phyloP scores from a whole-genome alignment of 2,888 invertebrate genomes.

The Strigamia crassipes region DNA sequence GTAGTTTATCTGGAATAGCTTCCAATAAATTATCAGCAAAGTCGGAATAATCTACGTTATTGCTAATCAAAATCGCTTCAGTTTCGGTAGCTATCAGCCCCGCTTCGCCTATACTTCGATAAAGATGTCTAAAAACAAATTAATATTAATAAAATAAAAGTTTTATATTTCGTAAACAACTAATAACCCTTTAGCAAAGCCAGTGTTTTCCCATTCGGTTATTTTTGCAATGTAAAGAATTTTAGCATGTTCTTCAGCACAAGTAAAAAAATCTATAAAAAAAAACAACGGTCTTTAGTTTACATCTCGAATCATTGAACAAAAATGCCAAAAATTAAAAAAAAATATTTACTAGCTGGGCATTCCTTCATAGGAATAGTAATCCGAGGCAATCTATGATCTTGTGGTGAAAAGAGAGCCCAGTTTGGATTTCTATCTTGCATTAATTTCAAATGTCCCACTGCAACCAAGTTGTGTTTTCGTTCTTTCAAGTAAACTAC shows the following conservation, averaged over 20 bases:
- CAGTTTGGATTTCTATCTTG: slow-evolving; percentile 66
- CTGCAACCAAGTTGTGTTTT: slow-evolving; percentile 72
- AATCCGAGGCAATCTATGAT: slow-evolving; percentile 76
- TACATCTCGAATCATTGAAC: not conserved
- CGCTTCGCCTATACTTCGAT: slow-evolving; percentile 72
- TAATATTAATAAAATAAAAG: not conserved
- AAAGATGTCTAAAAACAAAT: slow-evolving; percentile 62
- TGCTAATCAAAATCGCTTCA: slow-evolving; percentile 77
- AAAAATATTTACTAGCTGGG: slow-evolving; percentile 60
- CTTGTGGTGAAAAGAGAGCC: slow-evolving; percentile 78
- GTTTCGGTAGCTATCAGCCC: slow-evolving; percentile 80
- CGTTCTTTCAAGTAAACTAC: slow-evolving; percentile 77
- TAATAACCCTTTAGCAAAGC: slow-evolving; percentile 67
- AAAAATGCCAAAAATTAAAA: too few species aligned
- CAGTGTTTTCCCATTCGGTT: slow-evolving; percentile 70
- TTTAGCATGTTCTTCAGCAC: slow-evolving; percentile 60
- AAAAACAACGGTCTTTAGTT: not conserved
- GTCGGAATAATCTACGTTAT: slow-evolving; percentile 74
- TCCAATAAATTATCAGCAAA: slow-evolving; percentile 70
- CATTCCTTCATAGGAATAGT: slow-evolving; percentile 71
- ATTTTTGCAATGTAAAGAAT: slow-evolving; percentile 75
- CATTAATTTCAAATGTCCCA: slow-evolving; percentile 71
- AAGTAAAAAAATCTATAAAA: slow-evolving; percentile 50
- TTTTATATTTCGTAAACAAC: not conserved
- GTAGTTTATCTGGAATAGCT: slow-evolving; percentile 61